A percentile compares a stretch with the other conserved stretches of the same genome.
Conservation (phyloP, 2,888 invertebrate species). For the Priocnemis perturbator region DNA sequence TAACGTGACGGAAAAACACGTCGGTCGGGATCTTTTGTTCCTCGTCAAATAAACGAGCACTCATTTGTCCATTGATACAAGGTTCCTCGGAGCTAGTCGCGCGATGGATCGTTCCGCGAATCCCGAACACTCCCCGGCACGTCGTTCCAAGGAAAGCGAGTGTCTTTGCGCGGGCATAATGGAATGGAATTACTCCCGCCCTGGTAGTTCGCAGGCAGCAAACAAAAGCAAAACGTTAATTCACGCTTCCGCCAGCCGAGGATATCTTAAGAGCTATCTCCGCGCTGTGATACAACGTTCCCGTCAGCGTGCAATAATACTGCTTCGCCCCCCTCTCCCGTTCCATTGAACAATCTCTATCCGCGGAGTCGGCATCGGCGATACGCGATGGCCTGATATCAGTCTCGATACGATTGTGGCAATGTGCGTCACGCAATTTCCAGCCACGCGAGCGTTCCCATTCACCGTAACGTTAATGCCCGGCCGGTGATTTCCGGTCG, state of each 20-base stretch:
- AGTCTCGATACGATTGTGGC: not conserved
- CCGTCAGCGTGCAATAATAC: slow-evolving; percentile 5
- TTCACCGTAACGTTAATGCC: slow-evolving; percentile 28
- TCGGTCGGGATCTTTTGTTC: too few relatives aligned
- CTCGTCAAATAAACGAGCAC: too few relatives aligned
- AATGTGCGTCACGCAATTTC: slow-evolving; percentile 33
- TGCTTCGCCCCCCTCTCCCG: too few relatives aligned
- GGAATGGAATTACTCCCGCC: not conserved
- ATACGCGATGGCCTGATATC: too few relatives aligned
- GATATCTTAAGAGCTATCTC: slow-evolving; percentile 9
- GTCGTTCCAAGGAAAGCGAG: slow-evolving; percentile 29
- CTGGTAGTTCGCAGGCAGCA: too few relatives aligned
- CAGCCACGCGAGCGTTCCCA: slow-evolving; percentile 19
- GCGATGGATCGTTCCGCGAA: too few relatives aligned
- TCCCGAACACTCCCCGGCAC: not conserved
- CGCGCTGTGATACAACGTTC: slow-evolving; percentile 8
- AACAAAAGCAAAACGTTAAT: too few relatives aligned
- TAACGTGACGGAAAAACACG: too few relatives aligned
- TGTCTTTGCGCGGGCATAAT: slow-evolving; percentile 3
- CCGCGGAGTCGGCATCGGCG: too few relatives aligned
- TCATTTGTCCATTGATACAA: too few relatives aligned
- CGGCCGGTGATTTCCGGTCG: slow-evolving; percentile 36
- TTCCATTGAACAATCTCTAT: too few relatives aligned
- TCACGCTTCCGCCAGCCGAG: not conserved
- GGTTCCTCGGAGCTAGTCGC: too few relatives aligned